These are phyloP conservation scores for Nomada hirtipes DNA, from an alignment of 2,888 invertebrate genomes.

Conservation along the genomic window DNA sequence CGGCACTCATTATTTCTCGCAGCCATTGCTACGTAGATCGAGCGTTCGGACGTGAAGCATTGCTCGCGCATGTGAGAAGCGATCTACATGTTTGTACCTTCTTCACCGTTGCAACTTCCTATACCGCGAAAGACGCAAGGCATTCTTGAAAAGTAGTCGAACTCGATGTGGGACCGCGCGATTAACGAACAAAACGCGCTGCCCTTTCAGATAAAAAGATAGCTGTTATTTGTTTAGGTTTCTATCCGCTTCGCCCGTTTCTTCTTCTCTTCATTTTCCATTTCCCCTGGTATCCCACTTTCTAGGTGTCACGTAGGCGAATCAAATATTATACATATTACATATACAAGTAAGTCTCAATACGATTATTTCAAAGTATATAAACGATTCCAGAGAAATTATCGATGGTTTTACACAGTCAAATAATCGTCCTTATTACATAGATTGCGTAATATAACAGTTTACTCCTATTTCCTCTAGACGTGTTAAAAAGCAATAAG, in stretches of 20 bases:
- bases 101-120: background rate
- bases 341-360: too few species aligned
- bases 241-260: background rate
- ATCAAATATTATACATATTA: background rate
- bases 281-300: background rate
- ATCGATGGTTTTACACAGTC: background rate
- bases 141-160: background rate
- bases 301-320: slow-evolving; percentile 18
- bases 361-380: background rate
- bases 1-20: slow-evolving; percentile 19
- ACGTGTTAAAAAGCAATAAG: background rate
- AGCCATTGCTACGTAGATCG: slow-evolving; percentile 21
- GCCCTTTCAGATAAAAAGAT: slow-evolving; percentile 14
- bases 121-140: too few species aligned
- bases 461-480: slow-evolving; percentile 7
- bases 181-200: slow-evolving; percentile 13
- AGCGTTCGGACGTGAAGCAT: background rate
- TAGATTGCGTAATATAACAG: slow-evolving; percentile 1
- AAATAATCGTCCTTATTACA: slow-evolving; percentile 11
- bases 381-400: slow-evolving; percentile 8
- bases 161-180: slow-evolving; percentile 1
- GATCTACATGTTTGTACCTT: slow-evolving; percentile 10
- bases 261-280: background rate
- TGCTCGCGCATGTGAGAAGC: slow-evolving; percentile 3
- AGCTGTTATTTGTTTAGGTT: background rate